Conservation (phyloP, 2,888 invertebrate genomes). For the Automeris io region DNA sequence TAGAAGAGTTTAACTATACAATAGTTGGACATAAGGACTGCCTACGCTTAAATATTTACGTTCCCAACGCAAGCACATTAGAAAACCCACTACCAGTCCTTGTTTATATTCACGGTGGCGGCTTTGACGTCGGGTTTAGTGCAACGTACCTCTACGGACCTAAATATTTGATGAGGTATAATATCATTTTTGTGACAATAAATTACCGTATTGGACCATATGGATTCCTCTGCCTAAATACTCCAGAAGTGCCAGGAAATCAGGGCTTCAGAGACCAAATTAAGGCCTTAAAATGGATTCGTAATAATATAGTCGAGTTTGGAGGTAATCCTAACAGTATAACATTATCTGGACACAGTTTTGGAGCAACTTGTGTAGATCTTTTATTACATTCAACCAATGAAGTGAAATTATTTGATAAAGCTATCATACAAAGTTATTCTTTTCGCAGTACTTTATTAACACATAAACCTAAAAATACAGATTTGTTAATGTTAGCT, state of each 20-base stretch:
- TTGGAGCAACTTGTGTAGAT: conserved; percentile 21
- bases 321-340: conserved; percentile 29
- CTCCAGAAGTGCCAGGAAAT: conserved; percentile 23
- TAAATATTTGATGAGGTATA: conserved; percentile 22
- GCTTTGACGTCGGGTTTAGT: conserved; percentile 17
- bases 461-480: background rate
- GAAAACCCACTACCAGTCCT: conserved; percentile 6
- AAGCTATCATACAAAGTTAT: conserved; percentile 20
- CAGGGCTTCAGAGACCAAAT: conserved; percentile 33
- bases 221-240: conserved; percentile 23
- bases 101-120: conserved; percentile 8
- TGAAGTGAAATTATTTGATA: conserved; percentile 16
- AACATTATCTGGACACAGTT: conserved; percentile 28
- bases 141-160: conserved; percentile 22
- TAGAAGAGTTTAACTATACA: conserved; percentile 24
- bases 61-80: conserved; percentile 5
- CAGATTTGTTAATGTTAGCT: background rate
- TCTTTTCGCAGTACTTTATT: background rate
- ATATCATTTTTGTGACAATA: conserved; percentile 23
- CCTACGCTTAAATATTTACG: conserved; percentile 29
- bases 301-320: conserved; percentile 28
- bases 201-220: conserved; percentile 23
- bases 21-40: conserved; percentile 64
- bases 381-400: conserved; percentile 16
- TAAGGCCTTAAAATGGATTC: conserved; percentile 30